These are phyloP conservation scores for Drosophila orosa DNA, from an alignment of 1,140 invertebrate genomes.

Conservation along the genomic window DNA sequence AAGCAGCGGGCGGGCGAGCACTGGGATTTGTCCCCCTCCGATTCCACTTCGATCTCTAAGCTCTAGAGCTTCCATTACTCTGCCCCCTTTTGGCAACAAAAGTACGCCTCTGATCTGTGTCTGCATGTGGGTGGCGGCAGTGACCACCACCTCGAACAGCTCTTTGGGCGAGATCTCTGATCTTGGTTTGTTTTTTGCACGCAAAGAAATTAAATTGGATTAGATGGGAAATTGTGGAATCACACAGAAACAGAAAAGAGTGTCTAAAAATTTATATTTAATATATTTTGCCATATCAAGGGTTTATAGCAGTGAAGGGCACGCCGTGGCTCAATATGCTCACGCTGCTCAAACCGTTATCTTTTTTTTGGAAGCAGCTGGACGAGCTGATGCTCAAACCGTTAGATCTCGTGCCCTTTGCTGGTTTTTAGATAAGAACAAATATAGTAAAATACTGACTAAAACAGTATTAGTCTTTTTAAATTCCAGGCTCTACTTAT, in stretches of 20 bases:
- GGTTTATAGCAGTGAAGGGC: no score
- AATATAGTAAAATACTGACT: not conserved
- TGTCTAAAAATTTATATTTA: not conserved
- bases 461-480: not conserved
- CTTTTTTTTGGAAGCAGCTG: no score
- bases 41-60: constrained; percentile 6
- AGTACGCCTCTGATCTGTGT: constrained; percentile 37
- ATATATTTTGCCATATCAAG: no score
- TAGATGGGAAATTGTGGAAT: no score
- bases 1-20: constrained; percentile 39
- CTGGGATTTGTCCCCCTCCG: not conserved
- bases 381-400: no score
- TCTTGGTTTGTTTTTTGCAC: constrained; percentile 7
- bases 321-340: no score
- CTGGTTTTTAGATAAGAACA: no score
- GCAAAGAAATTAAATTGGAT: constrained; percentile 5
- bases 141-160: constrained; percentile 39
- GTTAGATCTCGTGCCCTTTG: no score
- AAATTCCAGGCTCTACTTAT: not conserved
- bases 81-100: not conserved
- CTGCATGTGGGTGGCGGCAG: constrained; percentile 52
- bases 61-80: not conserved
- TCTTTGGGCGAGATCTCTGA: constrained; percentile 32
- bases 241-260: not conserved
- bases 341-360: no score